Percentiles rank a stretch among this genome's conserved stretches.
Conservation (phyloP, 35 echinoderm and acorn worm genomes). For the Chiridota heheva region DNA sequence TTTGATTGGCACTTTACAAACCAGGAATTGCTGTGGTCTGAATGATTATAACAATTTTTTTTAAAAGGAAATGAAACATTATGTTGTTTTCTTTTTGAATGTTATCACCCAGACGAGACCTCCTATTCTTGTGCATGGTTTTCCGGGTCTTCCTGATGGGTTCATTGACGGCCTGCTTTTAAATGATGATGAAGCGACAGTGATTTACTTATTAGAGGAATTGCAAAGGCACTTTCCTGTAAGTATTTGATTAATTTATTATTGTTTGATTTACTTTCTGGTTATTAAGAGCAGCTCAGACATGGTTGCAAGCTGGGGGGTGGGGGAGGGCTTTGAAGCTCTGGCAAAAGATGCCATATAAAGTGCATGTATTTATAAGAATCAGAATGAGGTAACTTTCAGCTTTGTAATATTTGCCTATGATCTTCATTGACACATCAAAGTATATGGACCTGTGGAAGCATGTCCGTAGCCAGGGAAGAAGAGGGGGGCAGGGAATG, state of each 20-base stretch:
- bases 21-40: background rate
- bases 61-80: background rate
- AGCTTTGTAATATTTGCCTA: too few relatives aligned
- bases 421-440: too few relatives aligned
- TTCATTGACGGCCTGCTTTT: constrained; percentile 11
- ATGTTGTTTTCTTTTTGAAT: background rate
- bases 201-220: constrained; percentile 3
- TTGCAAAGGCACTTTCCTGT: background rate
- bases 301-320: too few relatives aligned
- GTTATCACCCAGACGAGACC: background rate
- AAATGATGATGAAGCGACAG: constrained; percentile 29
- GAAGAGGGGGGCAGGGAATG: too few relatives aligned
- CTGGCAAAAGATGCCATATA: too few relatives aligned
- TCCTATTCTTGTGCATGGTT: constrained; percentile 1
- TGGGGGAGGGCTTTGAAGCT: too few relatives aligned
- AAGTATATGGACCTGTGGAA: too few relatives aligned
- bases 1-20: background rate
- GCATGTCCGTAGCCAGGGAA: too few relatives aligned
- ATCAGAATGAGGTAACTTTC: too few relatives aligned
- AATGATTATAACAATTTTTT: background rate
- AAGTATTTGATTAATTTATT: background rate
- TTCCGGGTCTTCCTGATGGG: constrained; percentile 29
- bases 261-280: too few relatives aligned
- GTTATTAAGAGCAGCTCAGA: too few relatives aligned
- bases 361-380: too few relatives aligned